Base-by-base conservation (phyloP, 2,797 vertebrate species). In the Sebastiscus tertius region DNA sequence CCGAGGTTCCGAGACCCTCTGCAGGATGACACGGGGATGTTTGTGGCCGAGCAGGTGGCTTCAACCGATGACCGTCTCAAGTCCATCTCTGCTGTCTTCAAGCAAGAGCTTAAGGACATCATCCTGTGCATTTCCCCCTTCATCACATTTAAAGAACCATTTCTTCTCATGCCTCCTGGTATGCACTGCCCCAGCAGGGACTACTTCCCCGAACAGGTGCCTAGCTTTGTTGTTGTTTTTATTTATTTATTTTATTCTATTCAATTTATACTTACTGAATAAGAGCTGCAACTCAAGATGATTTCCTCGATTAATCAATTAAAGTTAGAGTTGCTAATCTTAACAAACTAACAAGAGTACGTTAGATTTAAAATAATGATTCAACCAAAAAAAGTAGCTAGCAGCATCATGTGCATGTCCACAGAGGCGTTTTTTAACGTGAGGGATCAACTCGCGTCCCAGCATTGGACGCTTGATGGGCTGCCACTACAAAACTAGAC, bases 71-170 rank as follows among this genome's bases (percentile, higher is more conserved):
- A 99, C 93, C 95, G 95, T 5, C 97, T 98, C 5, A 98, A 98
- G 90, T 96, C 97, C 56, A 96, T 97, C 55, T 97, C 98, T 6
- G 90, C 94, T 18, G 93, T 96, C 13, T 99, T 99, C 93, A 98
- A 98, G 66, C 98, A 99, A 88, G 98, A 99, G 87, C 85, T 99
- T 29, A 98, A 99, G 92, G 98, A 99, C 75, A 96, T 99, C 62
- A 99, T 99, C 88, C 96, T 99, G 13, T 98, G 97, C 79, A 97
- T 99, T 85, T 99, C 99, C 1, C 98, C 99, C 22, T 97, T 99
- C 65, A 96, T 99, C 90, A 95, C 94, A 0, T 99, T 99, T 78
- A 96, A 94, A 34, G 97, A 99, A 69, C 98, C 99, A 0, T 99
- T 98, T 88, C 95, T 99, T 46, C 95, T 99, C 75, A 97, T 94